Percentiles rank a stretch among this genome's conserved stretches.
phyloP scores from a whole-genome alignment of 2,797 vertebrate genomes.

The Spinus olivaceus region DNA sequence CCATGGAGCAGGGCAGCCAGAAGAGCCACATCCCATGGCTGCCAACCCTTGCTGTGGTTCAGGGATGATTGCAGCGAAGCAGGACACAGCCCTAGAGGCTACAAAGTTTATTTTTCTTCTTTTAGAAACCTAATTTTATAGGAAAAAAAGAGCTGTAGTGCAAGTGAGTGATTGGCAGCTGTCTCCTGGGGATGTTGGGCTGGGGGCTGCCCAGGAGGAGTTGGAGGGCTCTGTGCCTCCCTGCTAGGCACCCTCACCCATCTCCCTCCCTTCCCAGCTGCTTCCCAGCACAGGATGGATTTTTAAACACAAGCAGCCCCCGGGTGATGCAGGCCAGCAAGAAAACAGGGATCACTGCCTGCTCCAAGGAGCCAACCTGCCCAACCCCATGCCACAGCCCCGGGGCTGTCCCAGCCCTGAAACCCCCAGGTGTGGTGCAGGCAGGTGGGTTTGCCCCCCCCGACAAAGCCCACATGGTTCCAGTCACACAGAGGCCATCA shows the following conservation, averaged over 20 bases:
- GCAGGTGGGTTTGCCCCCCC: neutral
- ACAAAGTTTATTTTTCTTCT: neutral
- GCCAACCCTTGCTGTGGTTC: neutral
- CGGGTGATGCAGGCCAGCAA: fast-evolving
- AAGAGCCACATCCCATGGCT: neutral
- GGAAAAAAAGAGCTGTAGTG: neutral
- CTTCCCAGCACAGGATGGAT: neutral
- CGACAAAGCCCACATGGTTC: neutral
- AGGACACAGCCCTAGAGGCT: neutral
- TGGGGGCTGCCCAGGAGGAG: neutral
- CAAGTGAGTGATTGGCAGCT: neutral
- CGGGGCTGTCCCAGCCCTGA: neutral
- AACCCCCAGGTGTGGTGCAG: neutral
- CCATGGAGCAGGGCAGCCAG: neutral
- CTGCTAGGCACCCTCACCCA: neutral
- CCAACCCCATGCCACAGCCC: neutral
- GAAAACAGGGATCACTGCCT: neutral
- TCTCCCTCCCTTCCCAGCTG: neutral
- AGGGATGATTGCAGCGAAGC: fast-evolving
- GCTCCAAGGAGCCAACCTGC: neutral
- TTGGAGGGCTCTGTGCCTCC: neutral
- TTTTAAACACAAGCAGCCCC: neutral
- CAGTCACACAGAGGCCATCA: neutral
- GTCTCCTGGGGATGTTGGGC: neutral
- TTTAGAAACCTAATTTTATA: neutral